These are phyloP conservation scores for Cephalopachus bancanus DNA, from an alignment of 2,797 vertebrate species.

Conservation along the genomic window DNA sequence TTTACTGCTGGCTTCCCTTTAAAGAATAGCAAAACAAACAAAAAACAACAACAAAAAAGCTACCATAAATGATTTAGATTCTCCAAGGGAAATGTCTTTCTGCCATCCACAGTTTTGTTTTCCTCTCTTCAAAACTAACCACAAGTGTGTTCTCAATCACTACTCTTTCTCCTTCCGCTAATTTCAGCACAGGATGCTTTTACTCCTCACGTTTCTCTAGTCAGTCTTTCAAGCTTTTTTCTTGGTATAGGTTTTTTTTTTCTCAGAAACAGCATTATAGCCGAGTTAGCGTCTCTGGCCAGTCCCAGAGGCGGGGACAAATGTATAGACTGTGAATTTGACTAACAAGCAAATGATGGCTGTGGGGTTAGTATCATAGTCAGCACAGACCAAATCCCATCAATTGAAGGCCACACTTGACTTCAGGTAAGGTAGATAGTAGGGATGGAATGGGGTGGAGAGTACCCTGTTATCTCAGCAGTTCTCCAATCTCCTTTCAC, in stretches of 20 bases:
- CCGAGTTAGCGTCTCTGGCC: not conserved
- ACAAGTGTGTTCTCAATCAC: not conserved
- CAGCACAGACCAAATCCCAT: not conserved
- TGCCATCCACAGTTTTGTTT: not conserved
- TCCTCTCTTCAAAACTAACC: not conserved
- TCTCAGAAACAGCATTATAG: not conserved
- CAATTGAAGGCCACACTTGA: not conserved
- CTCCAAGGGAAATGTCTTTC: not conserved
- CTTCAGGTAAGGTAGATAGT: not conserved
- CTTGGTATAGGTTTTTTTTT: not conserved
- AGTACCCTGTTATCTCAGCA: not conserved
- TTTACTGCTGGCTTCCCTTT: conserved; percentile 37
- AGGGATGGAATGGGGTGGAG: not conserved
- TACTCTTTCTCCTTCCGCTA: not conserved
- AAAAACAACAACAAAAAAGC: no score
- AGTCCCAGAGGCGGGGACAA: not conserved
- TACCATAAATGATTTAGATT: not conserved
- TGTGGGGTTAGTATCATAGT: not conserved
- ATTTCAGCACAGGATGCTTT: conserved; percentile 29
- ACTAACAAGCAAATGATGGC: not conserved
- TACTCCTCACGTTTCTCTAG: not conserved
- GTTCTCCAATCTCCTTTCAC: not conserved
- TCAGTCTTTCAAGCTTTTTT: not conserved
- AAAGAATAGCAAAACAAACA: not conserved
- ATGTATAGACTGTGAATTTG: not conserved